Conservation (phyloP, 2,113 vertebrate species). For the Galbula dea region DNA sequence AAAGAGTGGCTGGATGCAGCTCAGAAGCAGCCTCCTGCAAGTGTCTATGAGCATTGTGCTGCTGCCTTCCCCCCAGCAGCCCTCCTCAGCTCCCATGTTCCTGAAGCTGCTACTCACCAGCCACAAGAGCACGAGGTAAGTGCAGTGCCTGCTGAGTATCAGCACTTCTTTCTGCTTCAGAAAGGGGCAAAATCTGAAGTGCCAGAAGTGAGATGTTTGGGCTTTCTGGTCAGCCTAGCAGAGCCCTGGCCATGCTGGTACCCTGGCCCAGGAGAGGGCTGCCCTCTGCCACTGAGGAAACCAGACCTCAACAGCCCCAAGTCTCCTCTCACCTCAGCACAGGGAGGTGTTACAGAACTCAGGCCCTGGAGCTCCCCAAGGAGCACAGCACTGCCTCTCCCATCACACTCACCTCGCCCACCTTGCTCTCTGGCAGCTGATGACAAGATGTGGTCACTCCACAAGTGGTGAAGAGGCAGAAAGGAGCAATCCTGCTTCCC, state of each 20-base stretch:
- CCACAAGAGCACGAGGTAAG: rapidly evolving
- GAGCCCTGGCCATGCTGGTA: neutral
- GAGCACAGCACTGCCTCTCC: neutral
- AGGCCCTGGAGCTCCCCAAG: neutral
- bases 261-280: neutral
- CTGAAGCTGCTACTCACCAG: neutral
- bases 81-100: neutral
- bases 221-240: neutral
- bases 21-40: neutral
- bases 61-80: neutral
- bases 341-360: neutral
- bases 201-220: neutral
- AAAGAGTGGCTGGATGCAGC: rapidly evolving
- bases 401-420: neutral
- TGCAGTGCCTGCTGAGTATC: neutral
- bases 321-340: neutral
- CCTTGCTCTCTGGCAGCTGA: neutral
- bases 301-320: neutral
- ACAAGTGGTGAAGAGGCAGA: neutral
- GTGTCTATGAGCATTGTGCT: rapidly evolving
- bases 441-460: constrained; percentile 8
- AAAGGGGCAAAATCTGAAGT: neutral
- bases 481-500: neutral
- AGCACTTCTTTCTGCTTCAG: neutral
- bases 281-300: neutral